Base-by-base conservation (phyloP, 2,888 invertebrate genomes). In the Spisula subtruncata region DNA sequence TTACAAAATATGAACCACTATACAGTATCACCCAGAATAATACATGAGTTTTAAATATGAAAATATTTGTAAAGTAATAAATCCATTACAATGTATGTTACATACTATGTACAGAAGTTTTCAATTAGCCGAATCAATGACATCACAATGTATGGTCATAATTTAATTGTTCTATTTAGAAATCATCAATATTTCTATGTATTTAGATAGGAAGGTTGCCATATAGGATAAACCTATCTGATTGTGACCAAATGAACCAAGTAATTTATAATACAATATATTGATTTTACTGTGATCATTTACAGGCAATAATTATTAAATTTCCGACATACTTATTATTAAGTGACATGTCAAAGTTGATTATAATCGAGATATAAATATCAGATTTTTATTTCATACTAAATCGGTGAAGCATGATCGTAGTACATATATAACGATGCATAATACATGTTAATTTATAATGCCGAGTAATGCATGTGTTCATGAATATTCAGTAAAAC, bases 211-310 rank as follows among this genome's bases (percentile, higher is more conserved):
- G 18, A 35, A 32, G 75, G 32, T 18, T 75, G 60, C 25, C 60
- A 66, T 25, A 66, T n/a, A 66, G 60, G 60, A 60, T 60, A 60
- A 20, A 60, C n/a, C 2, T 60, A 60, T 60, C 60, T 66, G 60
- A 66, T 25, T 10, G 60, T 4, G 12, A 12, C 0, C 60, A 16
- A 51, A 51, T 12, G 6, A 51, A 51, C 16, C 14, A 51, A 48
- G 6, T 51, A 51, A 51, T 6, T 51, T 10, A 51, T 16, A 10
- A 51, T 51, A 51, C 51, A 16, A 51, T 51, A 51, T 8, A 51
- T 51, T 51, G 51, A 51, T 51, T 16, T 12, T 10, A 4, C 51
- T 12, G 51, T 51, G 14, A 51, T 51, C 8, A 41, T 41, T 41
- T 41, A 41, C 41, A 41, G 41, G 41, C 8, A 41, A 41, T 41